phyloP scores from a whole-genome alignment of 2,888 invertebrate genomes.

The Meghimatium bilineatum region DNA sequence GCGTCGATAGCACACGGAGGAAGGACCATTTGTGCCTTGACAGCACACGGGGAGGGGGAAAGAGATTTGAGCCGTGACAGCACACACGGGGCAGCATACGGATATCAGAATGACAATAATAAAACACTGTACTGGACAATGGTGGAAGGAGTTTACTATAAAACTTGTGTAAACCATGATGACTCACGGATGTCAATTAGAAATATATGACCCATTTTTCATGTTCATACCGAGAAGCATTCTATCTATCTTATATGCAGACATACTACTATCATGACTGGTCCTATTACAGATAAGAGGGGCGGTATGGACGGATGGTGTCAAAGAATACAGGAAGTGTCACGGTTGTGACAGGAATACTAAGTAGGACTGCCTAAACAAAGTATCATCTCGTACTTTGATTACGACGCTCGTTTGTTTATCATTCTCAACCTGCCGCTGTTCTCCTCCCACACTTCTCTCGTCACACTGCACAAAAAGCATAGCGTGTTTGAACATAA shows the following conservation, averaged over 20 bases:
- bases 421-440: not conserved
- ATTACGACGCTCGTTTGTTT: not conserved
- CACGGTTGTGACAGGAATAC: not conserved
- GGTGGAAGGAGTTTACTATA: not conserved
- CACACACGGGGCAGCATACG: no score
- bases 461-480: no score
- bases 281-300: no score
- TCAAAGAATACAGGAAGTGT: constrained; percentile 1
- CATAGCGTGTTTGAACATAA: no score
- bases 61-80: no score
- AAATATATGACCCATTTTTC: not conserved
- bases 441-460: no score
- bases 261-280: not conserved
- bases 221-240: not conserved
- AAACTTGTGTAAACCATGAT: not conserved
- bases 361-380: not conserved
- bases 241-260: not conserved
- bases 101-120: no score
- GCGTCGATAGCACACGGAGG: no score
- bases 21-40: no score
- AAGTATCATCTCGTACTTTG: not conserved
- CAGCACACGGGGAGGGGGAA: no score
- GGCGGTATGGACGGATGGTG: not conserved
- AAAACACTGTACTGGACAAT: no score
- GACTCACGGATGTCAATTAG: not conserved